Evolutionary conservation across 1,140 invertebrate species (phyloP).

Genomic region (Drepana arcuata): DNA sequence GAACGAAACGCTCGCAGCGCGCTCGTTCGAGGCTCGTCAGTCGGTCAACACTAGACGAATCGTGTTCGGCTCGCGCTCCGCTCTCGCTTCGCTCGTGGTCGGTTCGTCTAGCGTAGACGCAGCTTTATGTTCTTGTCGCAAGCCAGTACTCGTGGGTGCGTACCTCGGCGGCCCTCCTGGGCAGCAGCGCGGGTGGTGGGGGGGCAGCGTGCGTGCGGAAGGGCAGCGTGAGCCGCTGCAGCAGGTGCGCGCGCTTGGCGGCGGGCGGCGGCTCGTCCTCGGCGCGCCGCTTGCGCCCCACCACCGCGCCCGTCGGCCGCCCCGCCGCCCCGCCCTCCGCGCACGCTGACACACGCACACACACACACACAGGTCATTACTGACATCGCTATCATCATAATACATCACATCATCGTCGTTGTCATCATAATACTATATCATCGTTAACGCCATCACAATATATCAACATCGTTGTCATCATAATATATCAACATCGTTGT

Average conservation of each 20-base stretch:
- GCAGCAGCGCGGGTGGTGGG: conserved; percentile 9
- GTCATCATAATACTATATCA: too few relatives aligned
- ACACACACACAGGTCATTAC: too few relatives aligned
- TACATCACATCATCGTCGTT: too few relatives aligned
- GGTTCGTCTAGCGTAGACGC: background rate
- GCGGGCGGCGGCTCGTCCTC: conserved; percentile 17
- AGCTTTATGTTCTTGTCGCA: background rate
- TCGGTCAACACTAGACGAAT: conserved; percentile 6
- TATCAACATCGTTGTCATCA: too few relatives aligned
- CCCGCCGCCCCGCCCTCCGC: background rate
- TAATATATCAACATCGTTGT: too few relatives aligned
- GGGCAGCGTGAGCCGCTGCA: conserved; percentile 32
- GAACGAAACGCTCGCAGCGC: conserved; percentile 3
- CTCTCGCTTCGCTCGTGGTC: too few relatives aligned
- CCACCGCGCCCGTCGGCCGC: conserved; percentile 44
- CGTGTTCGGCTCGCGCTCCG: conserved; percentile 3
- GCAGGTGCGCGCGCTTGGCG: conserved; percentile 21
- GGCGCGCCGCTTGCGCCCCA: conserved; percentile 56
- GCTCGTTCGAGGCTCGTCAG: conserved; percentile 4
- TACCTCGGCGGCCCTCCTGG: conserved; percentile 24
- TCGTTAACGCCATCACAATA: too few relatives aligned
- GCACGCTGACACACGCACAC: background rate
- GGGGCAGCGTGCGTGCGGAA: conserved; percentile 20
- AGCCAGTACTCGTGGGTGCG: background rate
- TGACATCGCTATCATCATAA: too few relatives aligned